Evolutionary conservation across 2,113 vertebrate genomes (phyloP).

Genomic region (Meles meles): DNA sequence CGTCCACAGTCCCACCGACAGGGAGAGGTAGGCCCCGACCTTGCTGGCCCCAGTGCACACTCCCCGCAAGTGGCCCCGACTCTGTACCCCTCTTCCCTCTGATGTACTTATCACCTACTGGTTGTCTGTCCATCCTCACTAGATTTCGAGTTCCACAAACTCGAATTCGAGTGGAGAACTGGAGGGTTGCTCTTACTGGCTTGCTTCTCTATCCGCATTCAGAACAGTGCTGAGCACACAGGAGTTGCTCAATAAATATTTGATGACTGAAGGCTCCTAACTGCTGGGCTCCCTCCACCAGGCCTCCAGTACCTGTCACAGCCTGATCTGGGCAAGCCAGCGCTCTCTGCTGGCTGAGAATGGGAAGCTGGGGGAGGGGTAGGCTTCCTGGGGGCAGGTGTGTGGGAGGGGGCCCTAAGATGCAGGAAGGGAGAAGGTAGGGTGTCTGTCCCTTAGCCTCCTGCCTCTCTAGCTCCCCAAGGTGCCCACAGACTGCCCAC

Average conservation of each 20-base stretch:
- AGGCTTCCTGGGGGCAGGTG: not conserved
- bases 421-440: not conserved
- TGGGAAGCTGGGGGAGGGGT: not conserved
- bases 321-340: not conserved
- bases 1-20: not conserved
- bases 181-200: not conserved
- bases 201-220: not conserved
- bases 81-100: not conserved
- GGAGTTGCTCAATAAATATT: not conserved
- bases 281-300: not conserved
- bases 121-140: not conserved
- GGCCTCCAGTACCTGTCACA: not conserved
- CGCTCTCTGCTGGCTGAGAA: not conserved
- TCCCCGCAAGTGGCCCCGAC: not conserved
- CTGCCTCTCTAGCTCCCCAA: not conserved
- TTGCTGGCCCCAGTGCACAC: not conserved
- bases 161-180: not conserved
- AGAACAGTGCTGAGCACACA: not conserved
- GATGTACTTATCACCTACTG: not conserved
- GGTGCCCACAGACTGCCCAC: slow-evolving; percentile 72
- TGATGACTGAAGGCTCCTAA: not conserved
- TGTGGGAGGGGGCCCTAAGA: not conserved
- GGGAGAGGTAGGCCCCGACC: not conserved
- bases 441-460: not conserved
- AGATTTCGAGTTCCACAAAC: not conserved